phyloP scores from a whole-genome alignment of 2,797 vertebrate species.

The Petrocephalus sullivani region DNA sequence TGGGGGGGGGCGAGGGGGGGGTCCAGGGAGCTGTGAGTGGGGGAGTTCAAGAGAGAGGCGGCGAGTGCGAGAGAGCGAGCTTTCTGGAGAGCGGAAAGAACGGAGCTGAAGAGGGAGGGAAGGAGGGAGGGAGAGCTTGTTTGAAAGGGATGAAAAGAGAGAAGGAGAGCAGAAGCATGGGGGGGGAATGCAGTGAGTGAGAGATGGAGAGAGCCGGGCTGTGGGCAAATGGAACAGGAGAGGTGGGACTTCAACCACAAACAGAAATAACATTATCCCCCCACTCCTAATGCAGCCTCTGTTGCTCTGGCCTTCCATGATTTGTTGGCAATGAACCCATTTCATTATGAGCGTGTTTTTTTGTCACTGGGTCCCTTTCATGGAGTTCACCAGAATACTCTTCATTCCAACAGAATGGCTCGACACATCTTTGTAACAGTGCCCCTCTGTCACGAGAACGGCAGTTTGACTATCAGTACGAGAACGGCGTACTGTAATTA shows the following conservation, averaged over 20 bases:
- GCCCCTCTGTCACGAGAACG: slow-evolving; percentile 18
- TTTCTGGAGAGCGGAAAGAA: neutral
- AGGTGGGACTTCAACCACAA: slow-evolving; percentile 13
- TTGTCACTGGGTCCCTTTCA: slow-evolving; percentile 19
- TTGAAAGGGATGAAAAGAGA: slow-evolving; percentile 18
- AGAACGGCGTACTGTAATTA: neutral
- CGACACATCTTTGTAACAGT: slow-evolving; percentile 10
- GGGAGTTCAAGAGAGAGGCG: slow-evolving; percentile 30
- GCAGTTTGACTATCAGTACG: slow-evolving; percentile 6
- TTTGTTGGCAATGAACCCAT: slow-evolving; percentile 20
- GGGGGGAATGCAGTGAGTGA: neutral
- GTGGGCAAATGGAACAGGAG: slow-evolving; percentile 12
- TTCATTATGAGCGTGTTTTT: slow-evolving; percentile 14
- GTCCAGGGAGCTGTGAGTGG: slow-evolving; percentile 38
- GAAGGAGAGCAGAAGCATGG: neutral
- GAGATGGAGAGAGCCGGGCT: neutral
- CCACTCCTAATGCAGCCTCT: slow-evolving; percentile 18
- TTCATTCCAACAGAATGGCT: slow-evolving; percentile 21
- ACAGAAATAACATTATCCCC: slow-evolving; percentile 31
- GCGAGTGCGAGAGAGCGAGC: slow-evolving; percentile 13
- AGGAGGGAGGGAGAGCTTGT: slow-evolving; percentile 13
- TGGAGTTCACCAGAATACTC: slow-evolving; percentile 10
- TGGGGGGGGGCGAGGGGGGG: neutral
- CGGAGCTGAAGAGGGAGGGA: slow-evolving; percentile 19
- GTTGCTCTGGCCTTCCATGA: slow-evolving; percentile 19